These are phyloP conservation scores for Aspidapion aeneum DNA, from an alignment of 2,888 invertebrate genomes.

Conservation along the genomic window DNA sequence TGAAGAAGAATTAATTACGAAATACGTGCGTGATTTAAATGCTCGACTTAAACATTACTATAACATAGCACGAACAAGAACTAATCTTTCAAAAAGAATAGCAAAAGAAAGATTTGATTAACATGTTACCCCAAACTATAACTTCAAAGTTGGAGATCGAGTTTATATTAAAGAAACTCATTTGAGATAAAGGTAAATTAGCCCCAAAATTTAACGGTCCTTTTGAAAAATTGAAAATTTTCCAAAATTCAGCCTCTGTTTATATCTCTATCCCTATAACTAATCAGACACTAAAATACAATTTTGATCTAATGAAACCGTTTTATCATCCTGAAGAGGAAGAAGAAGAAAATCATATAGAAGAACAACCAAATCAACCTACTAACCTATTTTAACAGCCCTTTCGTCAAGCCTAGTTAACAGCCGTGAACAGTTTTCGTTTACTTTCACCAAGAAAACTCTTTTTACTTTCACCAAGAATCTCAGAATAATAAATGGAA, in stretches of 20 bases:
- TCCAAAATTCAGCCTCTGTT: background rate
- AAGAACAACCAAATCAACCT: background rate
- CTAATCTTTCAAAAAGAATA: conserved; percentile 2
- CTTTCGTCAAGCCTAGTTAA: background rate
- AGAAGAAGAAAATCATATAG: background rate
- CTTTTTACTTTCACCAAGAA: no score
- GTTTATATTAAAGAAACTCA: background rate
- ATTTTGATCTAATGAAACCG: no score
- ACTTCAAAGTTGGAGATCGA: conserved; percentile 2
- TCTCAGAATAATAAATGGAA: no score
- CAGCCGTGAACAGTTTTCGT: background rate
- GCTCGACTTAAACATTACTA: conserved; percentile 20
- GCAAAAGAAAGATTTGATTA: background rate
- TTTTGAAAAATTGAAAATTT: no score
- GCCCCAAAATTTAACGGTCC: conserved; percentile 2
- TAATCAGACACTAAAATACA: no score
- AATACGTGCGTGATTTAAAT: conserved; percentile 23
- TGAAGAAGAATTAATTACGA: no score
- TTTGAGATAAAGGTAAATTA: background rate
- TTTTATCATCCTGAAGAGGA: no score
- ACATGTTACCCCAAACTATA: background rate
- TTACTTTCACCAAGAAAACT: no score
- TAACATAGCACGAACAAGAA: conserved; percentile 18
- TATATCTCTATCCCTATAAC: no score
- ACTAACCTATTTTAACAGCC: background rate